Evolutionary conservation across 2,797 vertebrate species (phyloP), one percentile per base, ranked within the genome.

Genomic region (Knipowitschia caucasica): DNA sequence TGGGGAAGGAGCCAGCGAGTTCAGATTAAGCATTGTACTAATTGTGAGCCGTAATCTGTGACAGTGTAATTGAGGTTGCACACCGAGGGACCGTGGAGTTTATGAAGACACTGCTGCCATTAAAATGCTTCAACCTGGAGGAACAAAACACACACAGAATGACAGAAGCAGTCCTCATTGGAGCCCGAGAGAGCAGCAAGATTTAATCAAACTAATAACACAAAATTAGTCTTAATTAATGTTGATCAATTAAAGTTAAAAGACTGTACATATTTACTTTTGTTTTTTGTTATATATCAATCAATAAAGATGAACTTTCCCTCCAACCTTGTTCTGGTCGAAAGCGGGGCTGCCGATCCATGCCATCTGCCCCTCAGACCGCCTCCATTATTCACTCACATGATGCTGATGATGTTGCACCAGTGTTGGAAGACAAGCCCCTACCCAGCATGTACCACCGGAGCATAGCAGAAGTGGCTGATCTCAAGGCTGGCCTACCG

Each of bases 61-160:
- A 76, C 64, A 78, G 79, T 81, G 84, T 90, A 89, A 90, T 88
- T 90, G 88, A 88, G 87, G 88, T 88, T 73, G 44, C 71, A 66
- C 77, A 70, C 75, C 80, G 66, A 63, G 83, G 82, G 86, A 85
- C 20, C 71, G 55, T 66, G 54, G 73, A 62, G 74, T 81, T 78
- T 73, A 68, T 66, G 78, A 56, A 71, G 77, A 61, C 72, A 25
- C 40, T 7, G 62, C 69, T 50, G 66, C 29, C 75, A 81, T 54
- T 75, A 67, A 75, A 75, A 64, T 78, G 75, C 69, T 36, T 57
- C 75, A 57, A 77, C 62, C 77, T 79, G 27, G 65, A 75, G 21
- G 33, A 39, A 55, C 72, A 64, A 67, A 77, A 78, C 68, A 74
- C 65, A 59, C 62, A 55, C 56, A 56, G 50, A 57, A 64, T 64